These are phyloP conservation scores for Danio rerio DNA, from an alignment of 2,113 vertebrate genomes.

Conservation along the genomic window GRCz12tu NC_133194.1:33403501-33404000, in stretches of 20 bases:
- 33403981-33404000: conserved; percentile 61
- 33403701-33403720: conserved; percentile 1
- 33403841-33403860: not conserved
- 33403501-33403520: not conserved
- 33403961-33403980: conserved; percentile 41
- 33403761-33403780: conserved; percentile 10
- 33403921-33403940: not conserved
- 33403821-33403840: conserved; percentile 14
- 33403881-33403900: not conserved
- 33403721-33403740: conserved; percentile 24
- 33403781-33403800: not conserved
- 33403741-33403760: not conserved
- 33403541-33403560: not conserved
- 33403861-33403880: not conserved
- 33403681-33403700: conserved; percentile 24
- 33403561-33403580: not conserved
- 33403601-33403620: conserved; percentile 12
- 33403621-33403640: not conserved
- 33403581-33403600: conserved; percentile 2
- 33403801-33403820: not conserved
- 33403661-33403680: conserved; percentile 19
- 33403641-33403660: conserved; percentile 17
- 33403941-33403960: not conserved
- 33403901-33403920: not conserved
- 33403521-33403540: not conserved